phyloP scores from a whole-genome alignment of 92 coral and sea anemone species.

The Anthopleura xanthogrammica region DNA sequence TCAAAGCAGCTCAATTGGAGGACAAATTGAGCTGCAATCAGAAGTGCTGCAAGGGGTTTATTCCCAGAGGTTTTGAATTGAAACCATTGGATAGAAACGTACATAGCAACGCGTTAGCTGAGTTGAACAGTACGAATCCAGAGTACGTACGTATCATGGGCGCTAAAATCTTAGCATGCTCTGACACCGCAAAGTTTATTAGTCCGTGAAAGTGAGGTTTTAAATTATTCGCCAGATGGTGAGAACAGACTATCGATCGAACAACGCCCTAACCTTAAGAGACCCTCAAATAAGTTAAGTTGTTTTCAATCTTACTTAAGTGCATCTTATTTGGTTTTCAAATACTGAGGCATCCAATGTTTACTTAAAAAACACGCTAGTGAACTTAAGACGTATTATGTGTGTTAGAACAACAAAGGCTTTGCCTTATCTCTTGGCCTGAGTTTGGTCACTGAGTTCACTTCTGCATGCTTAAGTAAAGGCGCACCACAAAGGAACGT shows the following conservation, averaged over 20 bases:
- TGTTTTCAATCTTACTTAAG: constrained; percentile 22
- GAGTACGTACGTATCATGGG: too few relatives aligned
- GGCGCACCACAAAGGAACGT: too few relatives aligned
- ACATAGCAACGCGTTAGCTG: too few relatives aligned
- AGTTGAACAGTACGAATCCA: too few relatives aligned
- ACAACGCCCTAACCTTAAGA: constrained; percentile 16
- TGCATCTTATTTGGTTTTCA: constrained; percentile 18
- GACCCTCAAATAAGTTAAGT: constrained; percentile 39
- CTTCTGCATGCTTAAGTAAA: neutral
- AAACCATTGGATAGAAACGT: too few relatives aligned
- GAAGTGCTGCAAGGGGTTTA: too few relatives aligned
- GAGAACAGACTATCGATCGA: constrained; percentile 8
- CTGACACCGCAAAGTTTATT: neutral
- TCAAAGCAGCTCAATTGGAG: too few relatives aligned
- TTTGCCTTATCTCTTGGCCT: neutral
- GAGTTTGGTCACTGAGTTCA: neutral
- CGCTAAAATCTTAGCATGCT: too few relatives aligned
- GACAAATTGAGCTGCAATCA: too few relatives aligned
- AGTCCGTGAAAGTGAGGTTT: neutral
- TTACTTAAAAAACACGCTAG: constrained; percentile 1
- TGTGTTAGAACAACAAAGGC: constrained; percentile 1
- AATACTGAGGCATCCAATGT: constrained; percentile 18
- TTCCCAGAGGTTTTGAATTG: too few relatives aligned
- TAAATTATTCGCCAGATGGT: neutral
- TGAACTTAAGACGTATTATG: neutral